Evolutionary conservation across 2,888 invertebrate species (phyloP), one percentile per base, ranked within the genome.

Genomic region (Drosophila nr. medialis): DNA sequence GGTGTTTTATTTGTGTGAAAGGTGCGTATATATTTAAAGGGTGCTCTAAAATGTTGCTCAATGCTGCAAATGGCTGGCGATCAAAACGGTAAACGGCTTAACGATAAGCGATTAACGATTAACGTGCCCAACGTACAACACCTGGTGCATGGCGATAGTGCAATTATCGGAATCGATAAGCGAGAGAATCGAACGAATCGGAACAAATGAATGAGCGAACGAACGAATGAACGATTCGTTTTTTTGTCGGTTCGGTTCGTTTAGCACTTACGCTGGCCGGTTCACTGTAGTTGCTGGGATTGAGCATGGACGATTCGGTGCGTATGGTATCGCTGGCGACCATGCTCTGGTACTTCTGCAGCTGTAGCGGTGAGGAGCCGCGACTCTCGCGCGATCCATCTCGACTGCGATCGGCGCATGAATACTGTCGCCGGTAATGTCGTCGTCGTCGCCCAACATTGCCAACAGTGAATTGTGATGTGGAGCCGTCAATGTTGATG

Each of bases 341-440:
- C 83, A 91, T 86, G 73, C 89, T 90, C 38, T 82, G 89, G 66
- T 78, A 90, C 65, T 89, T 88, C 59, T 85, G 87, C 54, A 80
- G 45, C 58, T 80, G 86, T 59, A 77, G 64, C 58, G 81, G 66
- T 53, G 91, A 84, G 40, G 92, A 92, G 59, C 92, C 91, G 38
- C 91, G 92, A 80, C 92, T 93, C 38, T 92, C 93, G 63, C 86
- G 91, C 42, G 92, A 92, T 73, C 91, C 91, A 61, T 92, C 92
- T 51, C 90, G 91, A 59, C 91, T 92, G 65, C 91, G 91, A 64
- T 93, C 93, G 67, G 90, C 91, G 81, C 92, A 93, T 21, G 93
- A 93, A 75, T 89, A 92, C 77, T 93, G 93, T 18, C 93, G 91
- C 13, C 91, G 89, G 69, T 93, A 93, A 68, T 92, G 90, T 29